Percentiles rank a stretch among this genome's conserved stretches.
Evolutionary conservation across 2,113 vertebrate genomes (phyloP).

Genomic region (Hippotragus niger): DNA sequence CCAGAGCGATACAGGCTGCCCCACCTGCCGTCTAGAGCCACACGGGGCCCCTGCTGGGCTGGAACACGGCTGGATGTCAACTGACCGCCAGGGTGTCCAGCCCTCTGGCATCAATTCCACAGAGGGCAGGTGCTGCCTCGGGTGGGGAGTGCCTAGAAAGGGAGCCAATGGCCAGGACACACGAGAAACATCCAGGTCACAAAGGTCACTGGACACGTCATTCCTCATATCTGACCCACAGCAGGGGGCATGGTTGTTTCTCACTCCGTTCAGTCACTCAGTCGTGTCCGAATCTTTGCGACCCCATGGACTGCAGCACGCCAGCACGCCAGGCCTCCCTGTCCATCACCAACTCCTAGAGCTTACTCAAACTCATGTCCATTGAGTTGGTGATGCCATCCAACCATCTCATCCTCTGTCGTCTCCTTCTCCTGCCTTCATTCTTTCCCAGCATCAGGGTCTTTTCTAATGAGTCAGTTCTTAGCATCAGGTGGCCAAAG

Average conservation of each 20-base stretch:
- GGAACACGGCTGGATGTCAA: not conserved
- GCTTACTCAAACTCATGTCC: not conserved
- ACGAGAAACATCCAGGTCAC: not conserved
- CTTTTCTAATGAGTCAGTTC: not conserved
- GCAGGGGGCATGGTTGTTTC: not conserved
- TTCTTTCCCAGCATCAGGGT: not conserved
- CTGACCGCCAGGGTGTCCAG: not conserved
- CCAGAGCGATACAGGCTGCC: not conserved
- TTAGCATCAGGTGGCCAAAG: not conserved
- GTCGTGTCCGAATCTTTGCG: not conserved
- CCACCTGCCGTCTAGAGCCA: not conserved
- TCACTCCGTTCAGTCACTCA: not conserved
- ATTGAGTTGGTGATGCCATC: not conserved
- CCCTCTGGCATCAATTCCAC: not conserved
- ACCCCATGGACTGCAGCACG: accelerated
- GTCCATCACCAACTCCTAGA: not conserved
- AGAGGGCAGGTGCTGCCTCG: not conserved
- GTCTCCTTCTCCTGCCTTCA: not conserved
- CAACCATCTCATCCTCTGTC: not conserved
- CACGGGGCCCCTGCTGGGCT: not conserved
- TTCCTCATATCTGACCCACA: not conserved
- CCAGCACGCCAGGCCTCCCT: not conserved
- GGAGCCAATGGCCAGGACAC: not conserved
- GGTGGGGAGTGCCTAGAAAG: not conserved
- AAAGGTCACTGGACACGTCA: not conserved